These are phyloP conservation scores for Eledone cirrhosa DNA, from an alignment of 2,888 invertebrate genomes.

Conservation along the genomic window DNA sequence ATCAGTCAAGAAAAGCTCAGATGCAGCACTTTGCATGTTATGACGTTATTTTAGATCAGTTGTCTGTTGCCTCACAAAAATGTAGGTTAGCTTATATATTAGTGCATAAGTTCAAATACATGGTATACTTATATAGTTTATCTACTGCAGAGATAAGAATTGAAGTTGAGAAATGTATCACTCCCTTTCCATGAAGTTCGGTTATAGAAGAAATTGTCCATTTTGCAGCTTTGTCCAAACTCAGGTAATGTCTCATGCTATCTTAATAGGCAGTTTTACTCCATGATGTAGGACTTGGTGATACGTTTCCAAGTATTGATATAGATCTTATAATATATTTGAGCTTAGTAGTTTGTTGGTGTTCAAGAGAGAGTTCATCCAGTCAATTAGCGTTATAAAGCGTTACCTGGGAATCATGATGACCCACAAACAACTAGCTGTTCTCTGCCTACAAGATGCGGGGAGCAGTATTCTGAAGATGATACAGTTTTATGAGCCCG, in stretches of 20 bases:
- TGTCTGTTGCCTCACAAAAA: too few relatives aligned
- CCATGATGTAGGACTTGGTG: background rate
- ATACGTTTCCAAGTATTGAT: background rate
- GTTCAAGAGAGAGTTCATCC: too few relatives aligned
- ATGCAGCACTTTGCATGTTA: background rate
- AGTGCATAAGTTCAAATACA: conserved; percentile 2
- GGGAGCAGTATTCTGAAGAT: too few relatives aligned
- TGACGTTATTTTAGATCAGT: background rate
- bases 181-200: background rate
- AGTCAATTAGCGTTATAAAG: too few relatives aligned
- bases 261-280: background rate
- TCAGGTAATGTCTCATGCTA: background rate
- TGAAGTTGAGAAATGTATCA: too few relatives aligned
- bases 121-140: background rate
- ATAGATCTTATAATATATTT: too few relatives aligned
- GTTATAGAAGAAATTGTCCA: background rate
- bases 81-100: background rate
- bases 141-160: background rate
- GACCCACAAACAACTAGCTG: too few relatives aligned
- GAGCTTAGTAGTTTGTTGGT: too few relatives aligned
- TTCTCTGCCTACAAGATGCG: too few relatives aligned
- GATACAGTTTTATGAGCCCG: too few relatives aligned
- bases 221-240: background rate
- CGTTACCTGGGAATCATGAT: too few relatives aligned
- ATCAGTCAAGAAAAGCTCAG: background rate